Base-by-base conservation (phyloP, 2,113 vertebrate species). In the Psilopogon haemacephalus region DNA sequence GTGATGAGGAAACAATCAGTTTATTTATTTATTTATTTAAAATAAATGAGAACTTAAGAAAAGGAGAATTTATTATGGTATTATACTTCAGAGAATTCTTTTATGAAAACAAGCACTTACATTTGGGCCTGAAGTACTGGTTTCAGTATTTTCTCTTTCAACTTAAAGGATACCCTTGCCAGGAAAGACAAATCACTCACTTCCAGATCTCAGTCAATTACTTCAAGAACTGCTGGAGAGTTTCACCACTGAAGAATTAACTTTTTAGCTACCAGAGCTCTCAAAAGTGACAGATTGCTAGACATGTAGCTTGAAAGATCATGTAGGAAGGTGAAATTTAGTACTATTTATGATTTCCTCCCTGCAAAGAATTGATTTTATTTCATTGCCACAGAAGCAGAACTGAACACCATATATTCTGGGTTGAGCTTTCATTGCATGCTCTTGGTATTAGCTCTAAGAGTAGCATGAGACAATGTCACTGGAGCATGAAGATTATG, bases 241-340 rank as follows among this genome's bases (percentile, higher is more conserved):
- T 84, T 90, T 82, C 27, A 64, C 63, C 94, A 89, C 54, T 78
- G 68, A 93, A 96, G 55, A 95, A 96, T 95, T 94, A 93, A 96
- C 94, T 94, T 97, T 96, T 96, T 79, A 76, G 40, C 76, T 86
- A 87, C 86, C 63, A 69, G 79, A 84, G 55, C 50, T 96, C 84
- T 95, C 74, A 95, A 69, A 95, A 93, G 46, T 96, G 90, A 95
- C 89, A 96, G 96, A 96, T 91, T 83, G 28, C 71, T 58, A 54
- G 72, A 24, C 52, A 69, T 35, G 30, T 75, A 94, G 30, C 79
- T 86, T 95, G 94, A 96, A 95, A 85, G 74, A 93, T 91, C 85
- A 73, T 77, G 50, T 46, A 8, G 50, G 54, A 90, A 95, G 90
- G 90, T 63, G 83, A 95, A 95, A 96, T 91, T 90, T 94, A 94